A percentile compares a stretch with the other conserved stretches of the same genome.
These are phyloP conservation scores for Zhengitettix transpicula DNA, from an alignment of 2,888 invertebrate species.

Conservation along the genomic window DNA sequence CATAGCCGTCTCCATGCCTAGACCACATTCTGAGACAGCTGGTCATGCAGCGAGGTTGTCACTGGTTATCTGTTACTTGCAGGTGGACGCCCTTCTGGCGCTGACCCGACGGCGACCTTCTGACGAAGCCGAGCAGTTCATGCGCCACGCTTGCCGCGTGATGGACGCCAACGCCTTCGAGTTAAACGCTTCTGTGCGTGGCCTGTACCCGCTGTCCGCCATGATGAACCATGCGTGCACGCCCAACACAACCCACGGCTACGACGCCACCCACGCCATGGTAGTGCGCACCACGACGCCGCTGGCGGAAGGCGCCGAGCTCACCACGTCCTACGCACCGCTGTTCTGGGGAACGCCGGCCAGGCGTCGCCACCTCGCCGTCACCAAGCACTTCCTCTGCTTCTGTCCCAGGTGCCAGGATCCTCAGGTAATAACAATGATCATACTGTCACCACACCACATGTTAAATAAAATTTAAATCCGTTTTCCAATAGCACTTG, in stretches of 20 bases:
- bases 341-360: conserved; percentile 49
- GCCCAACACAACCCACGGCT: conserved; percentile 47
- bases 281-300: conserved; percentile 38
- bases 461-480: no score
- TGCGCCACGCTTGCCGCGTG: conserved; percentile 33
- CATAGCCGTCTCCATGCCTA: no score
- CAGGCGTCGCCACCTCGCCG: conserved; percentile 39
- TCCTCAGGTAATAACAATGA: conserved; percentile 33
- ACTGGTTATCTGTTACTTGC: neutral
- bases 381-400: conserved; percentile 53
- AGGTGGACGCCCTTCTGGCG: neutral
- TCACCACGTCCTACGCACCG: conserved; percentile 48
- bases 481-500: no score
- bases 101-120: neutral
- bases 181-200: conserved; percentile 34
- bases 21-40: no score
- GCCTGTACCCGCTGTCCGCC: conserved; percentile 47
- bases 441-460: no score
- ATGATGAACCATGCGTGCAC: conserved; percentile 53
- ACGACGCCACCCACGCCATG: conserved; percentile 37
- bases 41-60: no score
- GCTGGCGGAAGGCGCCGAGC: conserved; percentile 41
- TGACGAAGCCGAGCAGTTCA: neutral
- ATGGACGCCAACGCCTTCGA: conserved; percentile 55
- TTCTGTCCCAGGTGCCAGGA: conserved; percentile 47